phyloP scores from a whole-genome alignment of 2,113 vertebrate genomes.

The Ahaetulla prasina region DNA sequence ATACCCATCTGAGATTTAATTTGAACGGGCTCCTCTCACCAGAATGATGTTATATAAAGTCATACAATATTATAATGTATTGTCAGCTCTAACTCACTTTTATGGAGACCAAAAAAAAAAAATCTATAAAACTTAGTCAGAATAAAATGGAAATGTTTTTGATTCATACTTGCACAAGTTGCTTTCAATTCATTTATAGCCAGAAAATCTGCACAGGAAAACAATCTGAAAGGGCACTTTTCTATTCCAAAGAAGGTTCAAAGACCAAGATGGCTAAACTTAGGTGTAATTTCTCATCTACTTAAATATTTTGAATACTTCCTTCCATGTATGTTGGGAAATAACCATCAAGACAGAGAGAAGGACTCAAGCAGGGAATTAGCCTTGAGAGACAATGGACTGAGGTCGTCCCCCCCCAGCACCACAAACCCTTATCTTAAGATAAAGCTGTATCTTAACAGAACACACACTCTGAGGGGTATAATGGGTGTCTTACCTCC shows the following conservation, averaged over 20 bases:
- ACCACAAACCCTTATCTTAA: background rate
- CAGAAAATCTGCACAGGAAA: conserved; percentile 1
- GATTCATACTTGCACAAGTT: background rate
- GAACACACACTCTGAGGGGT: too few relatives aligned
- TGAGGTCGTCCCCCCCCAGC: background rate
- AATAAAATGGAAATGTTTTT: background rate
- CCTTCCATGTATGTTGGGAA: background rate
- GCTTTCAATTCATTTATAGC: background rate
- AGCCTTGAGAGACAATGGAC: background rate
- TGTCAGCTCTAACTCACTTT: conserved; percentile 51
- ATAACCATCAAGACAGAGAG: background rate
- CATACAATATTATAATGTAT: conserved; percentile 61
- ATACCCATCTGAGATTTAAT: conserved; percentile 50
- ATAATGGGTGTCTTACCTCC: too few relatives aligned
- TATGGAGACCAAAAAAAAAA: background rate
- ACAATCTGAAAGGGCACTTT: background rate
- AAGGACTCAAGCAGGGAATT: background rate
- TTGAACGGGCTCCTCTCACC: conserved; percentile 45
- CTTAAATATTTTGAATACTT: background rate
- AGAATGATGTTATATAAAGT: conserved; percentile 51
- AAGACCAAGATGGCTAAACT: background rate
- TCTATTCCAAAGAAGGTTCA: background rate
- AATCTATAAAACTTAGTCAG: background rate
- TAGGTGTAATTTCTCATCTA: background rate
- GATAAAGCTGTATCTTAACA: too few relatives aligned